phyloP scores from a whole-genome alignment of 2,888 invertebrate species.

The Augiades crinisus region DNA sequence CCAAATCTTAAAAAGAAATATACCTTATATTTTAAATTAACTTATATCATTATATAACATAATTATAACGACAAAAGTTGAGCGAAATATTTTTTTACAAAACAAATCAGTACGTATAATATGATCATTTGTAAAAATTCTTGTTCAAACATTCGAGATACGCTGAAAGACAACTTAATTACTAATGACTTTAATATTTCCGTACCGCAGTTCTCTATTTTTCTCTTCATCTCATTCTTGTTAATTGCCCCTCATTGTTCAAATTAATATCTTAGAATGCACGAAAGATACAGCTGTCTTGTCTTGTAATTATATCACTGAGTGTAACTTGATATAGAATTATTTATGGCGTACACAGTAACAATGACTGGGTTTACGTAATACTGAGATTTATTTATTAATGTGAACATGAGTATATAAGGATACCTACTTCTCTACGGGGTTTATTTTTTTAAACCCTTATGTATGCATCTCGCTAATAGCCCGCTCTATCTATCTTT shows the following conservation, averaged over 20 bases:
- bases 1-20: too few species aligned
- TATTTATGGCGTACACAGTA: conserved; percentile 17
- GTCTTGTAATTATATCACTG: conserved; percentile 18
- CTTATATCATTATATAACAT: too few species aligned
- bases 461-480: too few species aligned
- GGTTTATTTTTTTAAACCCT: too few species aligned
- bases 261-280: conserved; percentile 15
- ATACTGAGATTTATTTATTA: not conserved
- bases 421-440: too few species aligned
- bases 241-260: conserved; percentile 15
- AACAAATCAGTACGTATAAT: too few species aligned
- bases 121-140: too few species aligned
- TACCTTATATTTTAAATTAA: too few species aligned
- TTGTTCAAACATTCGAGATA: too few species aligned
- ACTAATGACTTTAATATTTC: not conserved
- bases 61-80: too few species aligned
- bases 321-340: conserved; percentile 12
- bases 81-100: too few species aligned
- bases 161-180: not conserved
- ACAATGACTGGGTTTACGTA: conserved; percentile 10
- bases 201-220: not conserved
- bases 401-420: not conserved
- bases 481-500: too few species aligned
- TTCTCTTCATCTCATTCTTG: conserved; percentile 6
- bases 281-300: conserved; percentile 6